phyloP scores from a whole-genome alignment of 2,113 vertebrate genomes.

The Chionodraco myersi region DNA sequence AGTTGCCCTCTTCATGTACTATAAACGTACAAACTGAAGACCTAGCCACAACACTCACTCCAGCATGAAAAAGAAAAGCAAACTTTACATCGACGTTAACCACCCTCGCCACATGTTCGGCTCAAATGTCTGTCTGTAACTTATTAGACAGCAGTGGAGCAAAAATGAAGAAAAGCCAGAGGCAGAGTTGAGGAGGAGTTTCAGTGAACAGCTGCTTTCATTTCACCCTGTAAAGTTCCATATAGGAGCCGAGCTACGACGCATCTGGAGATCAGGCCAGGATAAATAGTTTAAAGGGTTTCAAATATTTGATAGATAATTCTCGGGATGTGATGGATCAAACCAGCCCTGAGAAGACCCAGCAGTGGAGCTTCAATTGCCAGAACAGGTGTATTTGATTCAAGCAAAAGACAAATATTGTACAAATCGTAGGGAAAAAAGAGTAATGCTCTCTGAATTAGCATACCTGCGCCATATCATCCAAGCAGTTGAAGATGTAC shows the following conservation, averaged over 20 bases:
- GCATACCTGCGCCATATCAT: constrained; percentile 97
- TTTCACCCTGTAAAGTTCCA: constrained; percentile 53
- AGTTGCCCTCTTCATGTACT: constrained; percentile 20
- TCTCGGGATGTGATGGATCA: constrained; percentile 55
- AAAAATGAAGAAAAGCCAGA: constrained; percentile 61
- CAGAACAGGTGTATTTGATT: constrained; percentile 2
- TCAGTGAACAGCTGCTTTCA: constrained; percentile 68
- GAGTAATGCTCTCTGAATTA: not conserved
- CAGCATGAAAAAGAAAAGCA: constrained; percentile 53
- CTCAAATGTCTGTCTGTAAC: constrained; percentile 62
- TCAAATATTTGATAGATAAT: constrained; percentile 66
- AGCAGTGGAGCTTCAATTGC: not conserved
- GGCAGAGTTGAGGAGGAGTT: constrained; percentile 23
- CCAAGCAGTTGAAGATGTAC: constrained; percentile 98
- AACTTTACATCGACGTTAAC: constrained; percentile 57
- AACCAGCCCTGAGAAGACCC: constrained; percentile 20
- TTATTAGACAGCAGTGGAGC: constrained; percentile 62
- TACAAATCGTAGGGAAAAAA: not conserved
- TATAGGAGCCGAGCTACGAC: constrained; percentile 14
- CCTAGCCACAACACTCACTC: constrained; percentile 43
- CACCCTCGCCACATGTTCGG: constrained; percentile 61
- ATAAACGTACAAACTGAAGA: constrained; percentile 39
- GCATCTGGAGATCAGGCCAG: constrained; percentile 61
- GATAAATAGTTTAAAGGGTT: constrained; percentile 67
- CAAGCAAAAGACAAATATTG: not conserved